phyloP scores from a whole-genome alignment of 2,797 vertebrate species.

The Myotis vivesi region DNA sequence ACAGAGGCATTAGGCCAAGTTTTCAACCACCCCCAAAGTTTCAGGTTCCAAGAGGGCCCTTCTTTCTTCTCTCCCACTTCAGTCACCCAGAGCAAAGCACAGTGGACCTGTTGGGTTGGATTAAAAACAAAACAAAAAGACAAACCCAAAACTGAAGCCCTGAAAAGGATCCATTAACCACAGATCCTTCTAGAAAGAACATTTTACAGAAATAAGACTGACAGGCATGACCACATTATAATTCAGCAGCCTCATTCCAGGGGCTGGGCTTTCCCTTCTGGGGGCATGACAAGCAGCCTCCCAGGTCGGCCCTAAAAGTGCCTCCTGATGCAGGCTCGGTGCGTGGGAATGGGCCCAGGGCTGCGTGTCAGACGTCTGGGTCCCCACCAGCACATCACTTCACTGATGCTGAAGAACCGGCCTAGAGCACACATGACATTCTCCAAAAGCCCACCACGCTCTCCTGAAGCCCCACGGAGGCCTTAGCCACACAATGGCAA shows the following conservation, averaged over 20 bases:
- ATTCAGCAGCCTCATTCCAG: not conserved
- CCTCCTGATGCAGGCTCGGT: not conserved
- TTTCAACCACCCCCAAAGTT: not conserved
- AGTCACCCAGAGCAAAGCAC: not conserved
- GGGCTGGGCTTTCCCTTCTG: not conserved
- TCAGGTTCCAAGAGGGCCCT: not conserved
- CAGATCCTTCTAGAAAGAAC: not conserved
- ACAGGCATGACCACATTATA: not conserved
- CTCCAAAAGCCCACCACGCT: not conserved
- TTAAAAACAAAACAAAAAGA: not conserved
- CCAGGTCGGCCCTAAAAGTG: rapidly evolving
- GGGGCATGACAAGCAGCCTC: not conserved
- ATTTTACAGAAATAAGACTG: not conserved
- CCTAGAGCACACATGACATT: rapidly evolving
- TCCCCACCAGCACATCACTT: not conserved
- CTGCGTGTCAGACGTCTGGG: not conserved
- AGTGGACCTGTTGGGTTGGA: not conserved
- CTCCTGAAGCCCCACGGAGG: not conserved
- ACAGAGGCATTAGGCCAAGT: not conserved
- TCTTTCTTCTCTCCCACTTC: not conserved
- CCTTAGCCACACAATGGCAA: not conserved
- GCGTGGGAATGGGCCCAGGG: not conserved
- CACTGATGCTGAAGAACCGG: rapidly evolving
- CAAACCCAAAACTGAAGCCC: not conserved
- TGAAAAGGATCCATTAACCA: not conserved